These are phyloP conservation scores for Nettapus auritus DNA, from an alignment of 2,113 vertebrate genomes.

Conservation along the genomic window DNA sequence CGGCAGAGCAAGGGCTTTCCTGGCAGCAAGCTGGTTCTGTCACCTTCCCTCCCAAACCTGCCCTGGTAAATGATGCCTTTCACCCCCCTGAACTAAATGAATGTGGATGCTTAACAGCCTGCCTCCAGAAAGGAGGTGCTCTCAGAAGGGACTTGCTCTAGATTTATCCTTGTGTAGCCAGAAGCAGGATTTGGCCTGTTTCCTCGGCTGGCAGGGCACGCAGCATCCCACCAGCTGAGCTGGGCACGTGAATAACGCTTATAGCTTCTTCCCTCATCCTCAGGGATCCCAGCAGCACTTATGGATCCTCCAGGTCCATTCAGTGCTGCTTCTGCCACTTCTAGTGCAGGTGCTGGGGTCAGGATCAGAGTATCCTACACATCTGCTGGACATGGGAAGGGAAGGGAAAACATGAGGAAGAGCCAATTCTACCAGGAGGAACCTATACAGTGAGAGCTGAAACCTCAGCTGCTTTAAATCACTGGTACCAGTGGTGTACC, in stretches of 20 bases:
- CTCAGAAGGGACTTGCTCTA: neutral
- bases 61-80: neutral
- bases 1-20: neutral
- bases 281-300: neutral
- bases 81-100: neutral
- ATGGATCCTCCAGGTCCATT: neutral
- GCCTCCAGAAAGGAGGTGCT: neutral
- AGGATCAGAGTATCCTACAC: neutral
- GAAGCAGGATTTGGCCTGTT: neutral
- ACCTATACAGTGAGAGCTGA: neutral
- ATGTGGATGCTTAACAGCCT: neutral
- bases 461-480: neutral
- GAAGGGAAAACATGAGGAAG: neutral
- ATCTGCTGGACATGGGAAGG: neutral
- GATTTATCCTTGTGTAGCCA: neutral
- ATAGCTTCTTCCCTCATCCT: neutral
- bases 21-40: neutral
- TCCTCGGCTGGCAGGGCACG: neutral
- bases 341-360: neutral
- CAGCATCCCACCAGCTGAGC: neutral
- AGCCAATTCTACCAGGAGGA: neutral
- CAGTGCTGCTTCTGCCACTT: neutral
- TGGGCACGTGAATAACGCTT: neutral
- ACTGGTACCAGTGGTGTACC: neutral
- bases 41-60: neutral